Base-by-base conservation (phyloP, 1,140 invertebrate species). In the Caenorhabditis brenneri region DNA sequence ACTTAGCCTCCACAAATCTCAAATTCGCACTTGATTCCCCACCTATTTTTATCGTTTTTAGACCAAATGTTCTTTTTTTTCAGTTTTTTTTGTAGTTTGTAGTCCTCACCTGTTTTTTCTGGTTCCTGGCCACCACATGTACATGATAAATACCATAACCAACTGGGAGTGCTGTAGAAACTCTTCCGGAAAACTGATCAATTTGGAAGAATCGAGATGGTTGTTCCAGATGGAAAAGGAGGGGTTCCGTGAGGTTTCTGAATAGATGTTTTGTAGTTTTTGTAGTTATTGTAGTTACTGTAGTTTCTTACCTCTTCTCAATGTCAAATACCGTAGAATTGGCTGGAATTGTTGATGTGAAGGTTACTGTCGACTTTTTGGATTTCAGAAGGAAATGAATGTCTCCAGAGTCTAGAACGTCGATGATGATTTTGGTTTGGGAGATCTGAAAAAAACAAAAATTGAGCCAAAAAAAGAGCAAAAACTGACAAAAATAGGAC, bases 141-240 rank as follows among this genome's bases (percentile, higher is more conserved):
- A 80, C 51, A 80, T 55, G 51, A 24, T 80, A 53, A 48, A 39
- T 80, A 80, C 79, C 46, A 48, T 80, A 80, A 80, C 79, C 79
- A 0, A 80, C 79, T 19, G 48, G 79, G 29, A 49, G 79, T 80
- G 31, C 48, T 16, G 65, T 74, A 42, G 65, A 24, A 7, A 74
- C 65, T 42, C 36, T 12, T 10, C 65, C 65, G 7, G 36, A 74
- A n/a, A 74, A 42, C 24, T 74, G 65, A 74, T 42, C 36, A 12
- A 74, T 74, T 74, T 74, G 6, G 65, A 74, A 74, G 36, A 74
- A 74, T 22, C 65, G 65, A 7, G 65, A 74, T 7, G 65, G 65
- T 31, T 74, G 19, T 24, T 42, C 36, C 7, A 74, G 65, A 9
- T 74, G 65, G 29, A 74, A 74, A 6, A 46, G 65, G 10, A 74